These are phyloP conservation scores for Drosophila bocqueti DNA, from an alignment of 1,140 invertebrate species.

Conservation along the genomic window DNA sequence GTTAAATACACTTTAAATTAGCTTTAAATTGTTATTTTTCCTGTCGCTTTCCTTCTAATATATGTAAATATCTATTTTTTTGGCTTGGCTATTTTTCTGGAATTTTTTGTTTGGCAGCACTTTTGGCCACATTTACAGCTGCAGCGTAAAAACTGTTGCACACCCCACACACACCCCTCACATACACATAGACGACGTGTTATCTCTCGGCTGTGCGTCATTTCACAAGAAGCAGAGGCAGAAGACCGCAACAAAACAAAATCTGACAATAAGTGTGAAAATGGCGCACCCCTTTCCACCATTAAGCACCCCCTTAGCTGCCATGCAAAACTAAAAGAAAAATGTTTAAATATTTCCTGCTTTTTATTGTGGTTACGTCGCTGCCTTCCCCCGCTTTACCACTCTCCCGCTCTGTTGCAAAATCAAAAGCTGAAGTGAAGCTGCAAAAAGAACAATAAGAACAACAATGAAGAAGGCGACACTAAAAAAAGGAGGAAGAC, in stretches of 20 bases:
- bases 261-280: conserved; percentile 84
- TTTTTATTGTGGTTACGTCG: conserved; percentile 79
- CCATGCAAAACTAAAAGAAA: conserved; percentile 83
- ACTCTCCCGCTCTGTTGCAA: conserved; percentile 8
- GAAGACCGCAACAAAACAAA: conserved; percentile 72
- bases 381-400: neutral
- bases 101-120: conserved; percentile 1
- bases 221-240: conserved; percentile 62
- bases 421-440: conserved; percentile 53
- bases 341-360: conserved; percentile 85
- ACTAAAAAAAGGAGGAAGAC: conserved; percentile 26
- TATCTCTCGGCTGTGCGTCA: conserved; percentile 80
- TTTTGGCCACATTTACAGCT: conserved; percentile 53
- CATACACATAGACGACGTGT: conserved; percentile 58
- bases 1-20: neutral
- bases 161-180: neutral
- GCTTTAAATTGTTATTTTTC: neutral
- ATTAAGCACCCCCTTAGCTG: conserved; percentile 13
- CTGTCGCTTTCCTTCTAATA: neutral
- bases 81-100: conserved; percentile 4
- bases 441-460: conserved; percentile 29
- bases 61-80: neutral
- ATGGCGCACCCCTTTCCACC: conserved; percentile 46
- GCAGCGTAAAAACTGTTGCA: conserved; percentile 71
- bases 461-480: conserved; percentile 30